These are phyloP conservation scores for Dicyrtoma fusca DNA, from an alignment of 2,888 invertebrate species.

Conservation along the genomic window DNA sequence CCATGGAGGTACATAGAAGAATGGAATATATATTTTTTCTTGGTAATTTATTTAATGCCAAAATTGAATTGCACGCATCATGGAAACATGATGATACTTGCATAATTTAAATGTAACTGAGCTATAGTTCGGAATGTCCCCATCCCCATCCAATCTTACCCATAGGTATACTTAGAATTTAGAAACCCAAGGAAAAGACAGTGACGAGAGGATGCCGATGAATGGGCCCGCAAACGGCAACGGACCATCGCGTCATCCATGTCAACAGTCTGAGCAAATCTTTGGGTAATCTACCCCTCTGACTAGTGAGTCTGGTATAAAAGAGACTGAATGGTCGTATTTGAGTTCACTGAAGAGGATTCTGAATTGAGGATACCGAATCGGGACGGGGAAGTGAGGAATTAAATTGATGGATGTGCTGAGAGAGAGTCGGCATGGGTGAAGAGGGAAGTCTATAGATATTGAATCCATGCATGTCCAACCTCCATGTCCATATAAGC, in stretches of 20 bases:
- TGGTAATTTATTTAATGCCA: not conserved
- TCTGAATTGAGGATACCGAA: not conserved
- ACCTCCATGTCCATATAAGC: slow-evolving; percentile 7
- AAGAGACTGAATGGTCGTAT: no score
- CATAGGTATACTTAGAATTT: not conserved
- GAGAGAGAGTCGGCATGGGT: not conserved
- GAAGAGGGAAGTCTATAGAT: no score
- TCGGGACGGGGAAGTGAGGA: not conserved
- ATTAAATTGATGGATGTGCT: slow-evolving; percentile 5
- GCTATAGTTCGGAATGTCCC: no score
- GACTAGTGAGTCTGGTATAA: no score
- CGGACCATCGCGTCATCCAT: no score
- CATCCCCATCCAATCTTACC: no score
- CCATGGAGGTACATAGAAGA: not conserved
- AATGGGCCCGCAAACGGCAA: no score
- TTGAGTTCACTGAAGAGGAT: no score
- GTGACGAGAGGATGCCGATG: no score
- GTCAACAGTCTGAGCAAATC: no score
- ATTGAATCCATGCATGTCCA: not conserved
- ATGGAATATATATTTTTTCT: not conserved
- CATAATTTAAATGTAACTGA: no score
- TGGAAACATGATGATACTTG: not conserved
- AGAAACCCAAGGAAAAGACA: not conserved
- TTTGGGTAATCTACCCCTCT: no score
- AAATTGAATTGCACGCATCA: slow-evolving; percentile 8